Evolutionary conservation across 35 echinoderm and acorn worm genomes (phyloP).

Genomic region (Lytechinus pictus): DNA sequence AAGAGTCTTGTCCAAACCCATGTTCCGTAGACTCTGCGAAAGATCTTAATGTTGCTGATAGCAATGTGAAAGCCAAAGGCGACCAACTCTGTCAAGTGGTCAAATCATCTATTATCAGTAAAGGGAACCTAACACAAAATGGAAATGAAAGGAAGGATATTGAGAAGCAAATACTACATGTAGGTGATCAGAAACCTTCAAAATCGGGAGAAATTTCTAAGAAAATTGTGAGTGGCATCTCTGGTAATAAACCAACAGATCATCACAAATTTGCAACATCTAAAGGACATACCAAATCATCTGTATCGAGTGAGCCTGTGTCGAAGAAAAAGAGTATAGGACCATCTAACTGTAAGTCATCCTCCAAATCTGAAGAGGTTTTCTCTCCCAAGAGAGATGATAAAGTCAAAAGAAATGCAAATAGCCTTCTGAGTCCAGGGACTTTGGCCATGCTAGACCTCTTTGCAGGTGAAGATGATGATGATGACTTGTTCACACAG

Average conservation of each 20-base stretch:
- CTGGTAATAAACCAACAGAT: background rate
- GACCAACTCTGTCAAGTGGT: background rate
- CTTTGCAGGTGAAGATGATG: slow-evolving; percentile 77
- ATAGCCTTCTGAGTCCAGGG: slow-evolving; percentile 68
- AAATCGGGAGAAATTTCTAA: background rate
- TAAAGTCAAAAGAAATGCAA: background rate
- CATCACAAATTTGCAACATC: background rate
- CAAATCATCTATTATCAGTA: background rate
- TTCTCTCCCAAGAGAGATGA: background rate
- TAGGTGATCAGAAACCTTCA: background rate
- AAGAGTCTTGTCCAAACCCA: background rate
- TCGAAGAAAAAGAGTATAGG: background rate
- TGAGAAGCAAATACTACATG: background rate
- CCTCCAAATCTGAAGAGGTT: background rate
- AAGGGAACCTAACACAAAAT: background rate
- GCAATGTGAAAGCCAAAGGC: background rate
- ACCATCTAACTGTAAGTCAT: background rate
- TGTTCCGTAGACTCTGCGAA: background rate
- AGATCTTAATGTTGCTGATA: background rate
- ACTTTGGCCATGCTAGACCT: slow-evolving; percentile 89
- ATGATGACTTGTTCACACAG: slow-evolving; percentile 46
- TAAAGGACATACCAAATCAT: background rate
- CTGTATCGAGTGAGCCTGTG: background rate
- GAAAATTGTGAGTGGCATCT: background rate
- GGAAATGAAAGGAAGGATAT: background rate